Percentiles rank a stretch among this genome's conserved stretches.
Conservation (phyloP, 1,140 invertebrate genomes). For the Drosophila subobscura region DNA sequence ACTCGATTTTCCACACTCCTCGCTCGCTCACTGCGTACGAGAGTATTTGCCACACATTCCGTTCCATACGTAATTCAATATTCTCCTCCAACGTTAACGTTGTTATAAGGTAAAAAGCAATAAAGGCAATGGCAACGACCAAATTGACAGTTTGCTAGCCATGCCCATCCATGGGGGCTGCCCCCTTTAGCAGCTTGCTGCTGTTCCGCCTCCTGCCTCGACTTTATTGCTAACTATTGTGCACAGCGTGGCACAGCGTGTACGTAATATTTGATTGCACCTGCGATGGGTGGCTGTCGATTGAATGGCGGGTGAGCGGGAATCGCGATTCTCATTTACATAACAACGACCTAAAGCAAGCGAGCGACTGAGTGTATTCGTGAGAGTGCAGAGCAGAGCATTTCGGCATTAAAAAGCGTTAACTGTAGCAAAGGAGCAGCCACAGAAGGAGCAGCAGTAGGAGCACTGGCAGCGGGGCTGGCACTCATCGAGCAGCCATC, state of each 20-base stretch:
- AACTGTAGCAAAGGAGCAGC: slow-evolving; percentile 60
- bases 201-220: neutral
- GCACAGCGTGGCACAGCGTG: slow-evolving; percentile 50
- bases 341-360: slow-evolving; percentile 58
- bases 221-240: slow-evolving; percentile 53
- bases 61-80: slow-evolving; percentile 37
- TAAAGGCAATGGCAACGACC: slow-evolving; percentile 51
- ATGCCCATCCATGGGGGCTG: slow-evolving; percentile 11
- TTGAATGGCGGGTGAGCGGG: slow-evolving; percentile 29
- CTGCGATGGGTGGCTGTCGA: slow-evolving; percentile 62
- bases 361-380: slow-evolving; percentile 15
- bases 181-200: slow-evolving; percentile 1
- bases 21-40: too few species aligned
- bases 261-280: slow-evolving; percentile 77
- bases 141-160: slow-evolving; percentile 77
- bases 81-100: slow-evolving; percentile 41
- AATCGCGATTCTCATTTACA: slow-evolving; percentile 76
- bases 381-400: slow-evolving; percentile 51
- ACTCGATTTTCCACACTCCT: too few species aligned
- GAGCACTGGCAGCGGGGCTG: slow-evolving; percentile 10
- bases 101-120: slow-evolving; percentile 51
- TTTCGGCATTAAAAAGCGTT: slow-evolving; percentile 78
- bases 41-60: slow-evolving; percentile 40
- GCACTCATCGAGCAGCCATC: too few species aligned
- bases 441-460: slow-evolving; percentile 27